phyloP scores from a whole-genome alignment of 2,113 vertebrate species.

The Daubentonia madagascariensis region DNA sequence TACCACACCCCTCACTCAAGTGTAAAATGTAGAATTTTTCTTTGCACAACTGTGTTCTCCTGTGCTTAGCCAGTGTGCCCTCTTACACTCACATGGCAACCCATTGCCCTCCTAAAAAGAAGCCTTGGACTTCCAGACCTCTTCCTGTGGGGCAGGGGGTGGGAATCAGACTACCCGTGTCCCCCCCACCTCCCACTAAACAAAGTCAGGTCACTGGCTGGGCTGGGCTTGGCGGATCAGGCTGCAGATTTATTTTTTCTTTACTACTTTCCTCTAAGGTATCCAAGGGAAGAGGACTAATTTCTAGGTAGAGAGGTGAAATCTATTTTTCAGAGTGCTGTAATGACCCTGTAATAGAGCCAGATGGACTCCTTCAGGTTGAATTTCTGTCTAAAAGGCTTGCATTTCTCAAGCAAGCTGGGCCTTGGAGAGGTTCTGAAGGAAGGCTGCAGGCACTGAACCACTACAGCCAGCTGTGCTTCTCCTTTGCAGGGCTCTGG shows the following conservation, averaged over 20 bases:
- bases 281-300: neutral
- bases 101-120: neutral
- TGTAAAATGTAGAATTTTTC: neutral
- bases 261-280: neutral
- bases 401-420: neutral
- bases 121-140: neutral
- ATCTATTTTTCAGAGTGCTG: neutral
- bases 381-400: neutral
- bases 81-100: neutral
- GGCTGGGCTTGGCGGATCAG: neutral
- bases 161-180: neutral
- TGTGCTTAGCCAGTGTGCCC: neutral
- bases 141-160: neutral
- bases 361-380: neutral
- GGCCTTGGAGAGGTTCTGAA: neutral
- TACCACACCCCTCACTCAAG: neutral
- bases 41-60: neutral
- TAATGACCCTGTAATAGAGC: neutral
- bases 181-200: fast-evolving
- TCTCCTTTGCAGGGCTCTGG: neutral
- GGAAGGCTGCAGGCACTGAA: neutral
- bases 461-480: neutral
- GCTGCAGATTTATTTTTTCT: neutral
- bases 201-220: neutral
- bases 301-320: neutral